Conservation (phyloP, 2,888 invertebrate species). For the Hetaerina titia region DNA sequence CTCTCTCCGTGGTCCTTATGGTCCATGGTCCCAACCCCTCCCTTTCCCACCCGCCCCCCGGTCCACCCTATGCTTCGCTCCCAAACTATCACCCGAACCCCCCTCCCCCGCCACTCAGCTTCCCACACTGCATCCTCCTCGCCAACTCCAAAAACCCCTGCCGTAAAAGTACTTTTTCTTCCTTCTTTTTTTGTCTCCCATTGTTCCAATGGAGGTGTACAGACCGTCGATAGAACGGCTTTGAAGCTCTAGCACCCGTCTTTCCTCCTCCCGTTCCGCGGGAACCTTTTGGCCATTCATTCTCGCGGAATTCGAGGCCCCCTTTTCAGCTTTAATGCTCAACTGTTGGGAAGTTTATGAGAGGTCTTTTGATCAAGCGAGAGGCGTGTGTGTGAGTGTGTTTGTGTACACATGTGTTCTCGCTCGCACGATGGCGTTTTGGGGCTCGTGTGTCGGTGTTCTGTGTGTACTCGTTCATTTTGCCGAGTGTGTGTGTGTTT, state of each 20-base stretch:
- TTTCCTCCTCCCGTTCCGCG: no score
- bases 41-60: neutral
- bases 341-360: slow-evolving; percentile 2
- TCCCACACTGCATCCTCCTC: neutral
- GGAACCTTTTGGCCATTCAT: neutral
- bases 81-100: neutral
- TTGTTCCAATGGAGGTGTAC: neutral
- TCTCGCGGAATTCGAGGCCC: neutral
- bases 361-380: slow-evolving; percentile 10
- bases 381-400: neutral
- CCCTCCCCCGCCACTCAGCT: neutral
- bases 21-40: neutral
- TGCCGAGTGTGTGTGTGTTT: neutral
- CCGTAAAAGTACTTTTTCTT: neutral
- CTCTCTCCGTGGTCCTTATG: neutral
- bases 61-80: neutral
- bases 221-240: neutral
- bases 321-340: neutral
- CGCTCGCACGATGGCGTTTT: no score
- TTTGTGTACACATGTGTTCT: no score
- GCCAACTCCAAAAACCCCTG: neutral
- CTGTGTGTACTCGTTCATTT: no score
- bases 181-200: neutral
- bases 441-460: no score
- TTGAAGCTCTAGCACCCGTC: neutral